Evolutionary conservation across 2,113 vertebrate species (phyloP).

Genomic region (Pangasianodon gigas): DNA sequence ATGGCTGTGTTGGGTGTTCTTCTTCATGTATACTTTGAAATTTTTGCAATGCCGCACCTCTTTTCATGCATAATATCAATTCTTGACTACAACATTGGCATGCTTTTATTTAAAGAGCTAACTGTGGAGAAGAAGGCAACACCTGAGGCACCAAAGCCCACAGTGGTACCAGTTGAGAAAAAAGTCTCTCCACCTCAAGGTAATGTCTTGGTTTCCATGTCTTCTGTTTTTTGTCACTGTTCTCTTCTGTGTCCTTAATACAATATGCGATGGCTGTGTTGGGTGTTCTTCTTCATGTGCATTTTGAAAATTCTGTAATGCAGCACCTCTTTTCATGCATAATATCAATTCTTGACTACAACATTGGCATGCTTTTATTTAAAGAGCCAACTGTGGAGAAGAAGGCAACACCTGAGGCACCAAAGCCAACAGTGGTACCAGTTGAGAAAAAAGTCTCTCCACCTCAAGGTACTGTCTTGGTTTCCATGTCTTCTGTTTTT

Average conservation of each 20-base stretch:
- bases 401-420: slow-evolving; percentile 43
- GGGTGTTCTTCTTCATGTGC: not conserved
- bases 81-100: slow-evolving; percentile 18
- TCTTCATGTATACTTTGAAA: not conserved
- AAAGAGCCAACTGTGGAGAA: slow-evolving; percentile 56
- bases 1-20: not conserved
- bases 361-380: slow-evolving; percentile 49
- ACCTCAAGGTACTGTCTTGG: slow-evolving; percentile 55
- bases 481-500: not conserved
- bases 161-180: slow-evolving; percentile 52
- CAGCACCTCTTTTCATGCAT: no score
- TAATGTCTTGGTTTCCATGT: slow-evolving; percentile 16
- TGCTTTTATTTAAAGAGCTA: slow-evolving; percentile 56
- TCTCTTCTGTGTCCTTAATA: not conserved
- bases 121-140: slow-evolving; percentile 50
- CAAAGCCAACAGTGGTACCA: slow-evolving; percentile 49
- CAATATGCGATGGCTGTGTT: not conserved
- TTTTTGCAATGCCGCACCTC: not conserved
- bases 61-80: no score
- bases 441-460: slow-evolving; percentile 56
- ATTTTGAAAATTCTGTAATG: not conserved
- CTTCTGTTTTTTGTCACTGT: not conserved
- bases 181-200: slow-evolving; percentile 61
- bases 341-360: no score
- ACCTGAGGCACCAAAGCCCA: slow-evolving; percentile 41